Base-by-base conservation (phyloP, 2,888 invertebrate genomes). In the Papilio elwesi region DNA sequence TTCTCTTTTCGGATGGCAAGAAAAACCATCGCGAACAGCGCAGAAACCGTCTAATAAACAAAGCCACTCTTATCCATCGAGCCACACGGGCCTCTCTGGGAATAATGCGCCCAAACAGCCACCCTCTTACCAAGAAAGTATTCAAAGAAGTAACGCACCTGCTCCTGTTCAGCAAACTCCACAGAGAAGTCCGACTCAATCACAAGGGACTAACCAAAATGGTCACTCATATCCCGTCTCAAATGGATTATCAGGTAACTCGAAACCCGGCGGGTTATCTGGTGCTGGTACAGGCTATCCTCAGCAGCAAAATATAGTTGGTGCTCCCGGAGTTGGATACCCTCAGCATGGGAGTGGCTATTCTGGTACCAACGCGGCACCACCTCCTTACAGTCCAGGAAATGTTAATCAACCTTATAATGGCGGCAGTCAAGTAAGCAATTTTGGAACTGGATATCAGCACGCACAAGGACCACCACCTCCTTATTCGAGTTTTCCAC, bases 1-100 rank as follows among this genome's bases (percentile, higher is more conserved):
- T 11, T 86, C 91, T 51, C 78, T 91, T 15, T 90, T 80, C 78
- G 92, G 89, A 75, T 93, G 93, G 93, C 92, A 93, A 81, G 89
- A 91, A 82, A 86, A 85, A 80, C 78, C 90, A 48, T 84, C 83
- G 15, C 87, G 85, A 75, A 86, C 86, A 74, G 82, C 85, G 4
- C 86, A 87, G 75, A 80, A 81, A 12, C 79, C 81, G 26, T 81
- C 89, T 12, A 51, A 76, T 71, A 83, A 82, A 68, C 85, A 85
- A 76, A 82, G 83, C 59, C 91, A 90, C 78, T 89, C 90, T 10
- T 92, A 92, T 81, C 92, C 91, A 55, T 87, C 91, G 10, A 89
- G 89, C 78, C 85, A 88, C 68, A 90, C 89, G 63, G 90, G 91
- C 6, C 79, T 89, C 38, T 90, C 90, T 68, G 91, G 91, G 49